Conservation (phyloP, 1,140 invertebrate genomes). For the Neodiprion fabricii region DNA sequence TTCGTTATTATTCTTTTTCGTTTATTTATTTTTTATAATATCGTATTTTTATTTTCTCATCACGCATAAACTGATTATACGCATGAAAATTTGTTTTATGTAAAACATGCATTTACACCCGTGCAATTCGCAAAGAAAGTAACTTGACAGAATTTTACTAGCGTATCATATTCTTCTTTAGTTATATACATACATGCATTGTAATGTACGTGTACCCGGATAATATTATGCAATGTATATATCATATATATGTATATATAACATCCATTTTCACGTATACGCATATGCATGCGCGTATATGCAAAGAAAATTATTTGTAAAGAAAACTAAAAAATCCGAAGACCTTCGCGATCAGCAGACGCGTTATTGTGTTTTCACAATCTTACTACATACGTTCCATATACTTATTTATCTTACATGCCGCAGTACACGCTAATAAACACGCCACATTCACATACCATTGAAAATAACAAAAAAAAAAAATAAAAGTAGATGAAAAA, state of each 20-base stretch:
- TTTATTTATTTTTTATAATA: too few species aligned
- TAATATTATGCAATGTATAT: background rate
- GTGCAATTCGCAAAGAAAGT: constrained; percentile 8
- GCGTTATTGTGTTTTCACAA: background rate
- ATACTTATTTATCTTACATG: too few species aligned
- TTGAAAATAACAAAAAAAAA: constrained; percentile 11
- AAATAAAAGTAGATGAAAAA: constrained; percentile 13
- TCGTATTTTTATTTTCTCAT: too few species aligned
- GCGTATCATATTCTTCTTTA: constrained; percentile 18
- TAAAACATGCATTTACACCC: constrained; percentile 19
- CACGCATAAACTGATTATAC: too few species aligned
- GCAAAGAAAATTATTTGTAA: constrained; percentile 26
- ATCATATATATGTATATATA: background rate
- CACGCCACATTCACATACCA: constrained; percentile 19
- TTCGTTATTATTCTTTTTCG: too few species aligned
- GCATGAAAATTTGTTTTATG: too few species aligned
- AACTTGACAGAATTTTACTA: constrained; percentile 29
- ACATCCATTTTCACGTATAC: background rate
- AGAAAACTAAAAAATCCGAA: background rate
- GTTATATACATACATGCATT: background rate
- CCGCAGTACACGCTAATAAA: background rate
- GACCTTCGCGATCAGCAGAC: constrained; percentile 9
- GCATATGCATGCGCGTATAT: constrained; percentile 17
- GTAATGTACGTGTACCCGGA: too few species aligned
- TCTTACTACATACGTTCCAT: too few species aligned